Conservation (phyloP, 2,113 vertebrate genomes). For the Brienomyrus brachyistius region DNA sequence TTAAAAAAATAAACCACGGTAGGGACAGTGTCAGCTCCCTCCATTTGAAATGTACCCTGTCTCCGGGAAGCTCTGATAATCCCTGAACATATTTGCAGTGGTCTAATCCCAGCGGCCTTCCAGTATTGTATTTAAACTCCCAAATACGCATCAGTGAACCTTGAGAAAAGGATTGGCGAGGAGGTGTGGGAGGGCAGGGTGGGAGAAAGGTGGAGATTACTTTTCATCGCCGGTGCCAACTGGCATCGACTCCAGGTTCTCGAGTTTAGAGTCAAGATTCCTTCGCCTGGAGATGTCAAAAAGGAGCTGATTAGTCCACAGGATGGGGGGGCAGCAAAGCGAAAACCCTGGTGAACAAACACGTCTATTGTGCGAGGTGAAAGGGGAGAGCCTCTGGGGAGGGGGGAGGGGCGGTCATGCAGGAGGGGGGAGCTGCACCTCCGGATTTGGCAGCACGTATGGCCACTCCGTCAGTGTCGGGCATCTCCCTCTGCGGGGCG, state of each 20-base stretch:
- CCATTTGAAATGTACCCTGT: background rate
- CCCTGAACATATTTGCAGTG: background rate
- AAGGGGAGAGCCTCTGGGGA: background rate
- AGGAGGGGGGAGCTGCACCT: background rate
- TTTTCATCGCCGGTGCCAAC: slow-evolving; percentile 10
- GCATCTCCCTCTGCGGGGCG: background rate
- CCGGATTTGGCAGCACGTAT: background rate
- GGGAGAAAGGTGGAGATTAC: slow-evolving; percentile 21
- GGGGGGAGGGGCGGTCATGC: background rate
- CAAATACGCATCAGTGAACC: slow-evolving; percentile 4
- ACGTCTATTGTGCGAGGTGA: slow-evolving; percentile 17
- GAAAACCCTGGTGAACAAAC: slow-evolving; percentile 17
- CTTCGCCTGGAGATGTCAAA: slow-evolving; percentile 8
- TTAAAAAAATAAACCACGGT: background rate
- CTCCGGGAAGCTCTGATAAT: background rate
- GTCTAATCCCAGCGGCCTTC: slow-evolving; percentile 3
- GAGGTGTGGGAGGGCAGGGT: background rate
- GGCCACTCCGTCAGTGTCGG: background rate
- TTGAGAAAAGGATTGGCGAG: slow-evolving; percentile 6
- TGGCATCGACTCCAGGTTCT: slow-evolving; percentile 12
- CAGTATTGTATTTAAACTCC: slow-evolving; percentile 9
- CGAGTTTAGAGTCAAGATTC: slow-evolving; percentile 19
- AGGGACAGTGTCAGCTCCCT: background rate
- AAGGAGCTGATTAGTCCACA: slow-evolving; percentile 23
- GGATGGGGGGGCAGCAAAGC: background rate